Percentiles rank a stretch among this genome's conserved stretches.
phyloP scores from a whole-genome alignment of 2,888 invertebrate species.

The Reticulitermes lucifugus region DNA sequence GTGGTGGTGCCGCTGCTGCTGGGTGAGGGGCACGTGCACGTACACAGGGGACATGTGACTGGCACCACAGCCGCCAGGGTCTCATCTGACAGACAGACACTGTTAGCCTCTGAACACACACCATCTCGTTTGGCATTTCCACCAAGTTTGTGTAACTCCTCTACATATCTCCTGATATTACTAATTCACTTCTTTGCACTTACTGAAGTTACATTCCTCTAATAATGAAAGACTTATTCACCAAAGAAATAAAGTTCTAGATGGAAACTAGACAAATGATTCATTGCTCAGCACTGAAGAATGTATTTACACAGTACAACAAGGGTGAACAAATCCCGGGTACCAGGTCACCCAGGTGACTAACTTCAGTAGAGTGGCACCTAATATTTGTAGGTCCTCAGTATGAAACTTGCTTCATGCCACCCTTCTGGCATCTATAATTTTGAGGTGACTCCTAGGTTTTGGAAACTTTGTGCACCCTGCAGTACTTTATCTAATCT shows the following conservation, averaged over 20 bases:
- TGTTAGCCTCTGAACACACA: conserved; percentile 12
- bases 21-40: conserved; percentile 46
- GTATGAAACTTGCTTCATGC: too few species aligned
- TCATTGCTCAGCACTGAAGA: background rate
- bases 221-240: background rate
- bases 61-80: conserved; percentile 25
- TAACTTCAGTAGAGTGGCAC: too few species aligned
- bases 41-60: conserved; percentile 50
- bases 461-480: too few species aligned
- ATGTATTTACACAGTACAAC: background rate
- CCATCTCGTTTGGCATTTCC: background rate
- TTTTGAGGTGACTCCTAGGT: too few species aligned
- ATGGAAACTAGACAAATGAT: background rate
- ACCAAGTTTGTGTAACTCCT: background rate
- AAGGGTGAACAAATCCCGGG: too few species aligned
- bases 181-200: background rate
- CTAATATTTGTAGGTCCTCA: too few species aligned
- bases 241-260: background rate
- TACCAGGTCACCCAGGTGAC: too few species aligned
- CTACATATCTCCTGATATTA: background rate
- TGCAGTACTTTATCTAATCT: background rate
- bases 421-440: too few species aligned
- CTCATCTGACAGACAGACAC: conserved; percentile 42
- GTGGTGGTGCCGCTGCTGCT: conserved; percentile 22
- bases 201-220: background rate